Conservation (phyloP, 2,888 invertebrate genomes). For the Rhogogaster chlorosoma region DNA sequence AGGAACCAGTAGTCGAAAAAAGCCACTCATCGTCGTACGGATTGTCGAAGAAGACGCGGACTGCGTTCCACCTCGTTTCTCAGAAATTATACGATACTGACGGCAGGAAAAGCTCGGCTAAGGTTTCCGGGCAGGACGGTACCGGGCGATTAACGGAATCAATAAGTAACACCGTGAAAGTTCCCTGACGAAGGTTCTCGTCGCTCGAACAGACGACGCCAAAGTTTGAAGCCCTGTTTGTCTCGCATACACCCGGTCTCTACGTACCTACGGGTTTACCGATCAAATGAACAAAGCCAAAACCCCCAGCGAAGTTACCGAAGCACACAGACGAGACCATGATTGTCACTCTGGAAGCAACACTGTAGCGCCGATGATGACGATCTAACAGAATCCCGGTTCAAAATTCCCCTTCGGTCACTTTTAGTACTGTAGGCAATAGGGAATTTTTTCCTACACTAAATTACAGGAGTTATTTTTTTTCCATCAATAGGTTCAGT, state of each 20-base stretch:
- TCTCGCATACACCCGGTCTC: background rate
- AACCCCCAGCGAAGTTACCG: background rate
- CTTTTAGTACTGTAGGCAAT: too few species aligned
- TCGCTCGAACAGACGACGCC: background rate
- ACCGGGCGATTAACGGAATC: slow-evolving; percentile 30
- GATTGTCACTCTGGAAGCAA: background rate
- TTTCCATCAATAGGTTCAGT: too few species aligned
- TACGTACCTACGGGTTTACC: slow-evolving; percentile 6
- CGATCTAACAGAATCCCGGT: background rate
- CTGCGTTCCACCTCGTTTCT: background rate
- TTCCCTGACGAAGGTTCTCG: slow-evolving; percentile 34
- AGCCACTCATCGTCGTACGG: background rate
- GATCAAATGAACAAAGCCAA: slow-evolving; percentile 7
- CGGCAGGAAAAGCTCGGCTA: background rate
- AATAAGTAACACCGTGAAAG: slow-evolving; percentile 43
- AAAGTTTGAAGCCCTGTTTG: slow-evolving; percentile 32
- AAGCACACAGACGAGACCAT: background rate
- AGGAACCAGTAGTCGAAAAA: too few species aligned
- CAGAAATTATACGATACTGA: background rate
- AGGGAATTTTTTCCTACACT: too few species aligned
- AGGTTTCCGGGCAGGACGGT: background rate
- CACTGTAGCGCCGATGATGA: background rate
- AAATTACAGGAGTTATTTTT: too few species aligned
- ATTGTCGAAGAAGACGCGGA: background rate
- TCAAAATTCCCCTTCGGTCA: background rate